These are phyloP conservation scores for Condylostylus longicornis DNA, from an alignment of 1,140 invertebrate species.

Conservation along the genomic window DNA sequence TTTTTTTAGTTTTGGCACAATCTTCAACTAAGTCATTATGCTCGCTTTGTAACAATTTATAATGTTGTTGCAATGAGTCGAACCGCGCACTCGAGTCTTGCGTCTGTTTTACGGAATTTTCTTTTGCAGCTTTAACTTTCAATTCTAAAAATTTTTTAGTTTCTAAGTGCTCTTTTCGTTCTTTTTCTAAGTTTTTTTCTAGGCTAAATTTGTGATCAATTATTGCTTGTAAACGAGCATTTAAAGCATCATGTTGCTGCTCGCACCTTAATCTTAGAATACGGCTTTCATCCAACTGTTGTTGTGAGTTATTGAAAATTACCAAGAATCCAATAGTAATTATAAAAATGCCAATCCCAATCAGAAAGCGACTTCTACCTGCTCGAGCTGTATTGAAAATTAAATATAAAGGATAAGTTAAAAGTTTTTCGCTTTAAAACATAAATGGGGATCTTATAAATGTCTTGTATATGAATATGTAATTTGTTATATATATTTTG, in stretches of 20 bases:
- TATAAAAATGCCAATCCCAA: conserved; percentile 32
- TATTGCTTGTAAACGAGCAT: conserved; percentile 32
- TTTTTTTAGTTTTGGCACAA: conserved; percentile 17
- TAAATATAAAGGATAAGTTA: too few relatives aligned
- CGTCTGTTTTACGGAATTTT: conserved; percentile 30
- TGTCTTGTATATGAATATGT: too few relatives aligned
- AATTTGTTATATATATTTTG: too few relatives aligned
- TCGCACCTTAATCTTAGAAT: conserved; percentile 32
- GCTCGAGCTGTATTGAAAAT: too few relatives aligned
- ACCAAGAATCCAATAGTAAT: conserved; percentile 34
- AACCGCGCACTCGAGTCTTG: conserved; percentile 30
- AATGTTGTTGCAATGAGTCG: conserved; percentile 32
- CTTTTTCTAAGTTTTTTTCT: conserved; percentile 33
- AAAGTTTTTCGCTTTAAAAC: too few relatives aligned
- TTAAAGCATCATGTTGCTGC: conserved; percentile 36
- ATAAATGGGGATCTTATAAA: too few relatives aligned
- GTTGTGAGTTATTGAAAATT: conserved; percentile 35
- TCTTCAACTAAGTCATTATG: conserved; percentile 18
- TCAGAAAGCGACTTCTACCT: conserved; percentile 34
- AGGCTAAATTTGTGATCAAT: conserved; percentile 32
- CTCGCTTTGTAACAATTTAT: conserved; percentile 31
- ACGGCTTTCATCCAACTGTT: conserved; percentile 34
- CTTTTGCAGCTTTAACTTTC: conserved; percentile 31
- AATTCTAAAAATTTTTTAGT: conserved; percentile 28
- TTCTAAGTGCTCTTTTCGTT: conserved; percentile 33